Evolutionary conservation across 92 coral and sea anemone species (phyloP).

Genomic region (Epizoanthus rinbou): DNA sequence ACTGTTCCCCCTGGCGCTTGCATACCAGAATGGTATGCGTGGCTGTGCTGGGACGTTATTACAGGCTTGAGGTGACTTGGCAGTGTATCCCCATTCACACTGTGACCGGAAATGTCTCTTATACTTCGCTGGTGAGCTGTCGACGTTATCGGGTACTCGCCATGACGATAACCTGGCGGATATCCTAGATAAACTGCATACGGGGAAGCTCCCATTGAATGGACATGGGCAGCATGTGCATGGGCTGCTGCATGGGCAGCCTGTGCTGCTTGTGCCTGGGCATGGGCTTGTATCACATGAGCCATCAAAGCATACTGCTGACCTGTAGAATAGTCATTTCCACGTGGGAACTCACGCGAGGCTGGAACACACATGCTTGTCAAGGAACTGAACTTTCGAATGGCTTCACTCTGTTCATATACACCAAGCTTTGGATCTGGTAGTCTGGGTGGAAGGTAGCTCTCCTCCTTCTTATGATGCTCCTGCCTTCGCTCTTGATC

Average conservation of each 20-base stretch:
- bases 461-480: constrained; percentile 52
- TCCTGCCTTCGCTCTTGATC: constrained; percentile 54
- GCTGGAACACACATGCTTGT: constrained; percentile 66
- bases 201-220: constrained; percentile 39
- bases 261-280: constrained; percentile 58
- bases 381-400: constrained; percentile 71
- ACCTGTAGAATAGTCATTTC: constrained; percentile 57
- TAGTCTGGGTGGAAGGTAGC: constrained; percentile 63
- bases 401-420: constrained; percentile 89
- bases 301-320: constrained; percentile 63
- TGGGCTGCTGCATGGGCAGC: constrained; percentile 40
- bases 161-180: constrained; percentile 54
- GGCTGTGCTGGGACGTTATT: constrained; percentile 55
- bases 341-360: constrained; percentile 64
- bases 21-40: constrained; percentile 41
- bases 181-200: constrained; percentile 53
- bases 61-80: constrained; percentile 67
- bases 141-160: constrained; percentile 60
- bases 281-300: constrained; percentile 51
- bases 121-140: constrained; percentile 60
- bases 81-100: constrained; percentile 74
- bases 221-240: constrained; percentile 55
- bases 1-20: constrained; percentile 39
- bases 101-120: constrained; percentile 65
- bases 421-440: constrained; percentile 86